Base-by-base conservation (phyloP, 1,140 invertebrate species). In the Palaemon carinicauda region DNA sequence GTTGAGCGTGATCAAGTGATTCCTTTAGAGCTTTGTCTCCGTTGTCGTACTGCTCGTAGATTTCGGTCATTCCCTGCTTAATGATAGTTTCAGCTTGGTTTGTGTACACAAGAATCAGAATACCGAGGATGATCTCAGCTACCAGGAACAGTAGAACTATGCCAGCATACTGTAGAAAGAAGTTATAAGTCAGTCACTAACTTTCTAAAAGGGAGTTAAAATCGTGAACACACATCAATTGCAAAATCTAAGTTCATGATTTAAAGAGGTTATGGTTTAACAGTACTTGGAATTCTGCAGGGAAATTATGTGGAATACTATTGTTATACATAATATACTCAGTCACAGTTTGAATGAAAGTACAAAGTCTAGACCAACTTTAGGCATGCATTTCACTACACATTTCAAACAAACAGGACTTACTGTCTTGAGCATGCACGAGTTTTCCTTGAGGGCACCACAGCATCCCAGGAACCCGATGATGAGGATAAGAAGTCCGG, bases 401-500 rank as follows among this genome's bases (percentile, higher is more conserved):
- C 3, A 4, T 4, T 41, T 7, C 12, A 9, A 41, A 41, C 0
- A 41, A 41, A 41, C 5, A 3, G 41, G 12, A 41, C 92, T 94
- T 91, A 96, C 96, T 90, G 95, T 94, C 83, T 96, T 93, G 7
- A 99, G 93, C 93, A 98, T 94, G 91, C 96, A 97, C 89, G 95
- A 95, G 87, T 95, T 97, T 91, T 98, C 96, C 88, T 94, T 94
- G 80, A 96, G 94, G 9, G 97, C 96, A 50, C 97, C 97, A 91
- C 96, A 97, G 91, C 97, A 98, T 81, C 97, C 98, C 53, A 98
- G 93, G 91, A 98, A 96, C 0, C 96, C 95, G 24, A 98, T 94
- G 54, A 96, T 90, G 88, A 97, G 94, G 90, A 98, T 95, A 50
- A 98, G 90, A 54, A 94, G 91, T 3, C 97, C 97, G 80, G 95